Conservation (phyloP, 1,140 invertebrate genomes). For the Ooceraea biroi region DNA sequence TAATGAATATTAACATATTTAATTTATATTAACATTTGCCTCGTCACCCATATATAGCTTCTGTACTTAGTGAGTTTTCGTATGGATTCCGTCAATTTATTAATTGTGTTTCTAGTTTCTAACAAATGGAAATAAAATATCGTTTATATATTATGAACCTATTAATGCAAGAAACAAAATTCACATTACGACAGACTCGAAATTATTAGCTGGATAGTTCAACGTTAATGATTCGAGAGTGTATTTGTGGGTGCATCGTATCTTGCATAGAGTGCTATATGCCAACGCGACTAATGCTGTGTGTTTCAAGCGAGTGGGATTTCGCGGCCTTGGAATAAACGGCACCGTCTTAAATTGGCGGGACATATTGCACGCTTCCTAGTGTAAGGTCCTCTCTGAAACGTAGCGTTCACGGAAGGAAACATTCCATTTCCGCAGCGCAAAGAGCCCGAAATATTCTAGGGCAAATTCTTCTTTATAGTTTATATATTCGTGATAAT, state of each 20-base stretch:
- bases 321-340: constrained; percentile 23
- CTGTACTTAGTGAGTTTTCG: no score
- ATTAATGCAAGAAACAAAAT: no score
- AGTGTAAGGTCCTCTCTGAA: constrained; percentile 65
- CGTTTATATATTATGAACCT: no score
- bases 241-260: background rate
- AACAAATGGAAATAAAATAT: no score
- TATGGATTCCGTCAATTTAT: no score
- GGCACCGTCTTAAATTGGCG: constrained; percentile 50
- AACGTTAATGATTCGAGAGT: background rate
- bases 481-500: constrained; percentile 53
- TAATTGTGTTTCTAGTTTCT: no score
- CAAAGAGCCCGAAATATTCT: constrained; percentile 55
- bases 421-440: constrained; percentile 70
- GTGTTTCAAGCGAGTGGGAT: constrained; percentile 26
- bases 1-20: background rate
- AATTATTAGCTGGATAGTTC: no score
- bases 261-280: background rate
- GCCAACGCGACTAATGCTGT: constrained; percentile 1
- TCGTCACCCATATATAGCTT: no score
- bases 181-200: no score
- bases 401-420: constrained; percentile 53
- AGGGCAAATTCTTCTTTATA: constrained; percentile 31
- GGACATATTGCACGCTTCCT: constrained; percentile 57
- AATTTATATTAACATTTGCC: no score